These are phyloP conservation scores for Troides helena DNA, from an alignment of 2,888 invertebrate species.

Conservation along the genomic window DNA sequence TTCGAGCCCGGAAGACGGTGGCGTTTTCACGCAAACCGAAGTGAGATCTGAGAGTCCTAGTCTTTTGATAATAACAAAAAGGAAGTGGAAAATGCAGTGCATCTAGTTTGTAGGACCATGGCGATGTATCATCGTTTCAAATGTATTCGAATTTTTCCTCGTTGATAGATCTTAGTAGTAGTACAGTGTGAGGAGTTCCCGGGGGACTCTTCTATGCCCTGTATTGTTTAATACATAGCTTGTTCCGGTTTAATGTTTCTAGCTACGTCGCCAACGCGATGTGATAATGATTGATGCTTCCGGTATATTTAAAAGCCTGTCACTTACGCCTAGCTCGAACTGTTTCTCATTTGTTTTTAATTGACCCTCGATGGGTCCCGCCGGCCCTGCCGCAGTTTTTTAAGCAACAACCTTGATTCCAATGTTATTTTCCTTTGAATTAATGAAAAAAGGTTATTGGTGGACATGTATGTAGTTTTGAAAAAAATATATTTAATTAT, in stretches of 20 bases:
- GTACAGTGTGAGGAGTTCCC: background rate
- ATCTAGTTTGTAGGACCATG: slow-evolving; percentile 22
- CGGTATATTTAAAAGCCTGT: slow-evolving; percentile 3
- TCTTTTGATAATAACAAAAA: background rate
- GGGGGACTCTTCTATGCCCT: slow-evolving; percentile 3
- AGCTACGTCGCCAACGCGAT: slow-evolving; percentile 19
- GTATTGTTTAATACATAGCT: background rate
- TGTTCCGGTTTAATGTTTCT: slow-evolving; percentile 3
- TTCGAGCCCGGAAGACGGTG: background rate
- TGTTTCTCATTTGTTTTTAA: no score
- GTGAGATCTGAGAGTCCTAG: background rate
- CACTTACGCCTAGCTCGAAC: background rate
- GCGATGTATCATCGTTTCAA: slow-evolving; percentile 15
- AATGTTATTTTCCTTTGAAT: no score
- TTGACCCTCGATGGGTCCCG: no score
- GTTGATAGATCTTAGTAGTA: background rate
- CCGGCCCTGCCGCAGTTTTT: no score
- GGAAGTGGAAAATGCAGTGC: background rate
- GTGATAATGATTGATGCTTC: slow-evolving; percentile 17
- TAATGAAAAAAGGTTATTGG: no score
- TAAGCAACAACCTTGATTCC: no score
- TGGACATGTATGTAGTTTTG: no score
- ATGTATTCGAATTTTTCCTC: slow-evolving; percentile 2
- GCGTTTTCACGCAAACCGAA: background rate
- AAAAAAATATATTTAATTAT: no score